Base-by-base conservation (phyloP, 2,797 vertebrate species). In the Platyrinchus mystaceus region DNA sequence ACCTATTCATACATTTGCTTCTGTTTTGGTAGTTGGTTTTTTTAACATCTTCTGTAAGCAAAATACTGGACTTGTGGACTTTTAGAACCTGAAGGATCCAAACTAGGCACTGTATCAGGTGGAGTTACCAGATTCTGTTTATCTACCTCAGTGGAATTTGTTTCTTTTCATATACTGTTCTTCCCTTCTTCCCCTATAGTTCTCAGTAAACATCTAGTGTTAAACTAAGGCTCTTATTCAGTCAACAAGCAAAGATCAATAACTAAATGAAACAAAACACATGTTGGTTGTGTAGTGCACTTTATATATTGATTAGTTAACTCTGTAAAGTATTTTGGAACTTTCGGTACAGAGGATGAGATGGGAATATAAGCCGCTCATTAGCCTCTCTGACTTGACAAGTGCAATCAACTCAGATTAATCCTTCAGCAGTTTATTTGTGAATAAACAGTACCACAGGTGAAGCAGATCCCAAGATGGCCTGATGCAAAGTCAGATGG, bases 201-300 rank as follows among this genome's bases (percentile, higher is more conserved):
- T 76, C 43, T 88, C n/a, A 63, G 14, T 41, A 73, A 89, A 50
- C 70, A 80, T 14, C 36, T 88, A 46, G 5, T 34, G 62, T 75
- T 87, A 53, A 56, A 71, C 62, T 68, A 34, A 63, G 64, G 26
- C 14, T 84, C 13, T 87, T 9, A 55, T 55, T 84, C 55, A 75
- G 56, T 80, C 44, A 94, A 70, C 56, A 66, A 62, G 18, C 30
- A 84, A 87, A 91, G 71, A 85, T 95, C 91, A 80, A 59, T 82
- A 84, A 75, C 41, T 24, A 60, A 58, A 91, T 74, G 30, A 86
- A 93, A 84, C 53, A 74, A 91, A 84, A 77, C 36, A 87, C 2
- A 0, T 39, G 36, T 39, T 85, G 18, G 15, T 55, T 62, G 34
- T 79, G 47, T 90, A 75, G 87, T 47, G 36, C 75, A 71, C 68